Evolutionary conservation across 2,797 vertebrate species (phyloP), one percentile per base, ranked within the genome.

Genomic region (Sebastes vulpes): DNA sequence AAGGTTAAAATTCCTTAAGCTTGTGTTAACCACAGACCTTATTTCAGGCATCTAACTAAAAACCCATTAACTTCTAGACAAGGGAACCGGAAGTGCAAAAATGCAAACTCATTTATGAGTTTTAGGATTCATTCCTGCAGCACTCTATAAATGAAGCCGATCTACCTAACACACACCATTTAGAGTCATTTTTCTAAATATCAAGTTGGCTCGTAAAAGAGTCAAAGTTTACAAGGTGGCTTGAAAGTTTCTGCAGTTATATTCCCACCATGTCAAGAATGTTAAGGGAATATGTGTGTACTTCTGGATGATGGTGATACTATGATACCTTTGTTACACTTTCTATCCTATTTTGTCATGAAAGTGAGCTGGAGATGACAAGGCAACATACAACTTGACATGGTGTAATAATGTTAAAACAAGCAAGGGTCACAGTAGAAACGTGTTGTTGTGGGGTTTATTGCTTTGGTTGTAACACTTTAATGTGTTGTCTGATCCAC

Each of bases 401-500:
- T 18, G n/a, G 3, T 61, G n/a, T 68, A 32, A 50, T 14, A 29
- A 65, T 50, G 11, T 52, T 57, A 23, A 60, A 57, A 50, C 1
- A 46, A 18, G 57, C 6, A 4, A 48, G 1, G 7, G n/a, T 9
- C 9, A 72, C 21, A 3, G 50, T 21, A 28, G n/a, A 57, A 10
- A 35, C 2, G 0, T 25, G 63, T 56, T 63, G n/a, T 56, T 63
- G n/a, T 56, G 21, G 11, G 5, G 4, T 52, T 52, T 0, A 5
- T 12, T 10, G 21, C 1, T 58, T 20, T 59, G 20, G 2, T 60
- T 67, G 12, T 82, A 73, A 84, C 52, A 18, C n/a, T 8, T 0
- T 48, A 48, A 48, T 64, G 10, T 83, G 3, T 64, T 79, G 0
- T 89, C 35, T 85, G 26, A 57, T 85, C 71, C 67, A 83, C 93